Base-by-base conservation (phyloP, 2,113 vertebrate species). In the Pomatorhinus ruficollis region DNA sequence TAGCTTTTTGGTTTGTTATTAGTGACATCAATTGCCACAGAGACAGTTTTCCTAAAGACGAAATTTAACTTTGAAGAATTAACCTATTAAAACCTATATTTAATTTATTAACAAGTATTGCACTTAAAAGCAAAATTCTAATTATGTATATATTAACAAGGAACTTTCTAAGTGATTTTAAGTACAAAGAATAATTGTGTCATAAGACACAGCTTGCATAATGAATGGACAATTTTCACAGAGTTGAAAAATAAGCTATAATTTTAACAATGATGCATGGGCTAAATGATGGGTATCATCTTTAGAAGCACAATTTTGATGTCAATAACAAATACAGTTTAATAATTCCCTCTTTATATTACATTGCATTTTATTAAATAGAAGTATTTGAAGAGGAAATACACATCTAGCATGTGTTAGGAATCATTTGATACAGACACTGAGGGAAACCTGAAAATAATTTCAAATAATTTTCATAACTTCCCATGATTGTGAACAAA, bases 351-450 rank as follows among this genome's bases (percentile, higher is more conserved):
- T 1, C 9, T 40, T 84, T 47, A 39, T 21, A 15, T 72, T 69
- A 27, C 3, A 8, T 23, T 57, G 8, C 1, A 18, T 70, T 74
- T 81, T 84, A 35, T 14, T 28, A 8, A 69, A 35, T 14, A 35
- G 14, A 83, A 7, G 4, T 33, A 39, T 86, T 83, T 86, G 30
- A 83, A 63, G 39, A 54, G 23, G 15, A 83, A 83, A 40, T 66
- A 65, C 19, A 39, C 23, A 50, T 47, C 3, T 61, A 28, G 11
- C n/a, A 15, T 0, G 0, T 12, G 3, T 44, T 39, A 59, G 4
- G 27, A 25, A 25, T 68, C 10, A 57, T 80, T 60, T 80, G 21
- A 92, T 54, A 56, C 5, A 45, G 45, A 57, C 6, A 25, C 6
- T 35, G 28, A 81, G 6, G 16, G 20, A 94, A 89, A 81, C 11